These are phyloP conservation scores for Ambastaia sidthimunki DNA, from an alignment of 2,797 vertebrate genomes.

Conservation along the genomic window DNA sequence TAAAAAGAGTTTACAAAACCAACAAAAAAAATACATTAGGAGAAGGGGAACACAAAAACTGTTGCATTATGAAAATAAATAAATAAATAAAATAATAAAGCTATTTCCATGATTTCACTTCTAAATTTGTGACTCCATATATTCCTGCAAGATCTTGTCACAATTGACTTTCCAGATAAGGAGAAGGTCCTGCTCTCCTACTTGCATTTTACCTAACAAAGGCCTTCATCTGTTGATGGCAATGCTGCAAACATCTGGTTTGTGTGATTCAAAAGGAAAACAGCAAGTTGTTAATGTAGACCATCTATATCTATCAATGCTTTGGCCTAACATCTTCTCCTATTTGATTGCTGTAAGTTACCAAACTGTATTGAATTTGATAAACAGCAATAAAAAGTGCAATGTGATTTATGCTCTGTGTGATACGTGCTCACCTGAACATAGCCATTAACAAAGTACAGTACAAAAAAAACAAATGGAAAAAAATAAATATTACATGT, in stretches of 20 bases:
- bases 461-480: constrained; percentile 50
- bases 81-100: not conserved
- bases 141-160: not conserved
- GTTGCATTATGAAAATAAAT: constrained; percentile 8
- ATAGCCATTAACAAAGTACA: constrained; percentile 52
- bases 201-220: no score
- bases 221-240: no score
- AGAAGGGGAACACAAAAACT: constrained; percentile 48
- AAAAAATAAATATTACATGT: constrained; percentile 58
- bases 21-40: constrained; percentile 59
- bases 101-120: not conserved
- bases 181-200: constrained; percentile 44
- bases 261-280: not conserved
- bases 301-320: constrained; percentile 29
- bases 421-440: constrained; percentile 52
- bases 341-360: constrained; percentile 56
- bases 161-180: constrained; percentile 1
- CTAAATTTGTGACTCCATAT: not conserved
- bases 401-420: constrained; percentile 51
- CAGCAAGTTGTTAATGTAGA: not conserved
- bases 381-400: constrained; percentile 65
- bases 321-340: constrained; percentile 43
- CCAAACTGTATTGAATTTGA: constrained; percentile 47
- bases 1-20: constrained; percentile 36
- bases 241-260: no score